Percentiles rank a stretch among this genome's conserved stretches.
phyloP scores from a whole-genome alignment of 2,888 invertebrate species.

The Aelia acuminata region DNA sequence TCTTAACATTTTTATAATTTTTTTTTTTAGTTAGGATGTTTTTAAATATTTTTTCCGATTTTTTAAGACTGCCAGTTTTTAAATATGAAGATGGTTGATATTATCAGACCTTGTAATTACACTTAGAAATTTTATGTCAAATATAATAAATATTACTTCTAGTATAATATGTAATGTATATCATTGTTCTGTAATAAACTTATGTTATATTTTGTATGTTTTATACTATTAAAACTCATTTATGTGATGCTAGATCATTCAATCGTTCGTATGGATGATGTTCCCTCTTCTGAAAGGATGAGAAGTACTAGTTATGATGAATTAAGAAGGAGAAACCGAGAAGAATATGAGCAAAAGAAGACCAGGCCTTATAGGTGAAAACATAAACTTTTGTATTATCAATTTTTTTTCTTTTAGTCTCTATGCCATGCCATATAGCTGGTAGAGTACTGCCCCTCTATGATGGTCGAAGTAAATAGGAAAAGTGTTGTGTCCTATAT shows the following conservation, averaged over 20 bases:
- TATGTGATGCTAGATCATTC: neutral
- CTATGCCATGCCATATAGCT: no score
- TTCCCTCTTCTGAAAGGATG: constrained; percentile 33
- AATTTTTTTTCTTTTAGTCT: no score
- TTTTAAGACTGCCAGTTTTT: no score
- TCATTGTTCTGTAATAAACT: neutral
- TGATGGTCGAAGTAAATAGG: no score
- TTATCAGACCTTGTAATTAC: no score
- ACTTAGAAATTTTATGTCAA: no score
- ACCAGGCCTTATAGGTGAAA: constrained; percentile 71
- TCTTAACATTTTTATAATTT: no score
- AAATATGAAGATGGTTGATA: no score
- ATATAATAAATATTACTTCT: neutral
- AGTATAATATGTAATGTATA: neutral
- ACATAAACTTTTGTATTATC: no score
- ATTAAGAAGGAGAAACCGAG: constrained; percentile 79
- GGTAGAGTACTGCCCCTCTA: no score
- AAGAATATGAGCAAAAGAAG: constrained; percentile 73
- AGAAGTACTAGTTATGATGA: constrained; percentile 79
- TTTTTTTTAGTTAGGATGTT: no score
- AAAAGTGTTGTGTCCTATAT: no score
- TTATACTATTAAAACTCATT: neutral
- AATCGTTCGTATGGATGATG: neutral
- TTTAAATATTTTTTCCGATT: neutral
- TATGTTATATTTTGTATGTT: neutral